Percentiles rank a stretch among this genome's conserved stretches.
phyloP scores from a whole-genome alignment of 35 echinoderm and acorn worm genomes.

The Acanthaster planci region DNA sequence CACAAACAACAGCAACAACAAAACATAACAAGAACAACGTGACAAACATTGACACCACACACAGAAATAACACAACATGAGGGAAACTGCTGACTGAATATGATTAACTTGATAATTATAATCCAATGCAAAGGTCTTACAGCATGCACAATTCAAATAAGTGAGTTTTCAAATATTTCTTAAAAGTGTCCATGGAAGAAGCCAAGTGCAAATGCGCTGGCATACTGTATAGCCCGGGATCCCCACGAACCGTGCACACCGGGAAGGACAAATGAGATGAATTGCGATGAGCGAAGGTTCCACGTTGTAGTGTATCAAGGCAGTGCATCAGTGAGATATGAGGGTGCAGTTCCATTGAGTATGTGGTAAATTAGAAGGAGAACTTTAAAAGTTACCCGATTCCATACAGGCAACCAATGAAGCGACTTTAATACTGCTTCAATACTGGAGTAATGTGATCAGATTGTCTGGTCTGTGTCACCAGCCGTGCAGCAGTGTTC shows the following conservation, averaged over 20 bases:
- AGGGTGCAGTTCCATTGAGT: not conserved
- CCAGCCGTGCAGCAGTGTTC: slow-evolving; percentile 23
- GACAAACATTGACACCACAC: no score
- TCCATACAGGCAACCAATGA: slow-evolving; percentile 14
- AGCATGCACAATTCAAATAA: no score
- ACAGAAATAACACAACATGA: no score
- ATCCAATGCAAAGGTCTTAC: no score
- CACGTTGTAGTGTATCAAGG: not conserved
- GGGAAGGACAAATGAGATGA: not conserved
- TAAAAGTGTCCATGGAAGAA: no score
- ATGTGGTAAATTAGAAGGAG: slow-evolving; percentile 11
- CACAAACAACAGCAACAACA: no score
- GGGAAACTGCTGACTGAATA: no score
- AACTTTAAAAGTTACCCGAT: slow-evolving; percentile 8
- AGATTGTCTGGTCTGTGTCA: not conserved
- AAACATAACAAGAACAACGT: no score
- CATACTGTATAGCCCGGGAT: not conserved
- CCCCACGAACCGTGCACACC: not conserved
- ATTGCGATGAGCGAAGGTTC: not conserved
- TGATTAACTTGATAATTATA: no score
- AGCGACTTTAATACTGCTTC: not conserved
- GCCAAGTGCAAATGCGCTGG: no score
- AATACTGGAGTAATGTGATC: slow-evolving; percentile 26
- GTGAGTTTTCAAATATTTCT: no score
- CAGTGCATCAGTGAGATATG: not conserved